Percentiles rank a stretch among this genome's conserved stretches.
phyloP scores from a whole-genome alignment of 1,140 invertebrate species.

The Amphibalanus amphitrite region DNA sequence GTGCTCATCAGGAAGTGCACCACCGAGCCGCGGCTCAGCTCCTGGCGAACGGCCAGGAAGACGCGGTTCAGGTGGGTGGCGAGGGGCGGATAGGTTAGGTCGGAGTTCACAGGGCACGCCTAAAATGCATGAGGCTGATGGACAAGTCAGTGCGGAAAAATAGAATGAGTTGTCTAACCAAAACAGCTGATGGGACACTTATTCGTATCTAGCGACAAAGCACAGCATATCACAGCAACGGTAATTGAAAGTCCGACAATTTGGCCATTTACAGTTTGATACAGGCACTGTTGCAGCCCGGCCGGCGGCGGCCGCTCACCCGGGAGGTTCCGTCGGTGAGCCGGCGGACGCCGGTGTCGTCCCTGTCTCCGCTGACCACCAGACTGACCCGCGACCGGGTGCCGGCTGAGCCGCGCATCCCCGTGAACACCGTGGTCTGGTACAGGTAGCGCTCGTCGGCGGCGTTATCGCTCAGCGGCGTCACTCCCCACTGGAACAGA shows the following conservation, averaged over 20 bases:
- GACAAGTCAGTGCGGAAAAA: no score
- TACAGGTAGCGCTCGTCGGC: slow-evolving; percentile 13
- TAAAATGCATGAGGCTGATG: no score
- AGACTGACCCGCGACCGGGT: slow-evolving; percentile 9
- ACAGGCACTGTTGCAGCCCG: background rate
- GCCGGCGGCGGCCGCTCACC: slow-evolving; percentile 7
- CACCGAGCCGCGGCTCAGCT: slow-evolving; percentile 7
- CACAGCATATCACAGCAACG: no score
- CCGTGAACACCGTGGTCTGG: slow-evolving; percentile 13
- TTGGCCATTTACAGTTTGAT: no score
- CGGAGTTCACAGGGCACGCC: no score
- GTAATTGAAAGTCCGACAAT: no score
- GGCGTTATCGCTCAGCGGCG: slow-evolving; percentile 10
- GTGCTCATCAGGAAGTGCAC: slow-evolving; percentile 11
- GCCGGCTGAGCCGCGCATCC: slow-evolving; percentile 9
- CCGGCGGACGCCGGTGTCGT: slow-evolving; percentile 10
- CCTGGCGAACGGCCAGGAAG: background rate
- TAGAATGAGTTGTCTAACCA: no score
- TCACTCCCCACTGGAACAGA: slow-evolving; percentile 11
- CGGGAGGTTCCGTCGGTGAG: slow-evolving; percentile 8
- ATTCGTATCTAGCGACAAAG: no score
- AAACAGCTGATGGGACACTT: no score
- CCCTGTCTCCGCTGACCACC: slow-evolving; percentile 5
- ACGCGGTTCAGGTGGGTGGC: no score
- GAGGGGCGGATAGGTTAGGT: no score